Evolutionary conservation across 2,888 invertebrate species (phyloP), one percentile per base, ranked within the genome.

Genomic region (Pardosa pseudoannulata): DNA sequence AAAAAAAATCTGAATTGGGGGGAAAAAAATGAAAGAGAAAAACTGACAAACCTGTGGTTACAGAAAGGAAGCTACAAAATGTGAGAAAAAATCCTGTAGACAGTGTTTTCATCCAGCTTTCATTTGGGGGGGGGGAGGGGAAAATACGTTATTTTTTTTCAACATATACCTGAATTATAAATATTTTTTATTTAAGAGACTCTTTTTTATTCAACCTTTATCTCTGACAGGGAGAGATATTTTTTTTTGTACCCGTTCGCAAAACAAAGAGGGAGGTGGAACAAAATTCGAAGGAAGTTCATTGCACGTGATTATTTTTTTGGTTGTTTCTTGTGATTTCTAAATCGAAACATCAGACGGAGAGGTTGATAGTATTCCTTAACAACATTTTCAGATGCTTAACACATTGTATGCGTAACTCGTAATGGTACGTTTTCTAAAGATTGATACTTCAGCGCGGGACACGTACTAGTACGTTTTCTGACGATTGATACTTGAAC

Each of bases 151-250:
- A 36, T 80, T 74, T 75, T 79, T 80, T 62, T 50, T n/a, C n/a
- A n/a, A n/a, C n/a, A 32, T 67, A 73, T 50, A 73, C 75, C 74
- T 81, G 68, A 70, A 13, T n/a, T n/a, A n/a, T n/a, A 39, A 32
- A 36, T 74, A 68, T 81, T 81, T 81, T 75, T 68, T 27, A 64
- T 64, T 41, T 46, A 46, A 46, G 16, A 46, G 46, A 6, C 16
- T 65, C 70, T 71, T 82, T 68, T 82, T 76, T 76, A 75, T 75
- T 82, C 74, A 82, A 82, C 70, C 75, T 70, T 65, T 74, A 73
- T 73, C 67, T 62, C 80, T 67, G 80, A 56, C 27, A 64, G 56
- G 32, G 68, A 23, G 68, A 31, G 36, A n/a, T 19, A 50, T 68
- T 78, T 82, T 71, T n/a, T 75, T 27, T 29, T 64, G 23, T 70